These are phyloP conservation scores for Operophtera brumata DNA, from an alignment of 2,888 invertebrate species.

Conservation along the genomic window DNA sequence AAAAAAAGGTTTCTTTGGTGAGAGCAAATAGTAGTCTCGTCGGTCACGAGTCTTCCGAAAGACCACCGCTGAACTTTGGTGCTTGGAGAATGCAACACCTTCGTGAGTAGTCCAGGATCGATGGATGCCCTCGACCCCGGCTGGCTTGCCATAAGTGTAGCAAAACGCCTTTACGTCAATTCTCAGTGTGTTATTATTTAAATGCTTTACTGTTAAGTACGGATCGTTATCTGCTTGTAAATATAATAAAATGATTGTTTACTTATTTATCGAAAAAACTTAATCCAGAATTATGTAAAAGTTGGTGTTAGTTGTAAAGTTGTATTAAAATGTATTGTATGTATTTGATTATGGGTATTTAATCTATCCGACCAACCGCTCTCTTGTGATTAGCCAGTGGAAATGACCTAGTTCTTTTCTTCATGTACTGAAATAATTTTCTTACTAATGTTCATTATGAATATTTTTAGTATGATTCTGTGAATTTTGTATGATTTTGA, in stretches of 20 bases:
- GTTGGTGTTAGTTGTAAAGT: constrained; percentile 79
- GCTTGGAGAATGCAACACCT: constrained; percentile 34
- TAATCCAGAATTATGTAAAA: constrained; percentile 74
- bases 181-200: constrained; percentile 81
- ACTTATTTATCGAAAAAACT: constrained; percentile 78
- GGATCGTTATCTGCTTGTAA: constrained; percentile 78
- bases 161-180: constrained; percentile 78
- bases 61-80: constrained; percentile 71
- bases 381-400: constrained; percentile 73
- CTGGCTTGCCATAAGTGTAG: constrained; percentile 73
- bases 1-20: constrained; percentile 74
- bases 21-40: constrained; percentile 73
- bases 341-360: constrained; percentile 78
- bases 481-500: constrained; percentile 73
- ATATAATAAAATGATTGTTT: constrained; percentile 75
- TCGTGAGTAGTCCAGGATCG: constrained; percentile 23
- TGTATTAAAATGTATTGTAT: constrained; percentile 78
- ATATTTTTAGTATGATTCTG: constrained; percentile 52
- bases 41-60: constrained; percentile 72
- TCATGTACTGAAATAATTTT: constrained; percentile 54
- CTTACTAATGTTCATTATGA: constrained; percentile 53
- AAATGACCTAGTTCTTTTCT: constrained; percentile 62
- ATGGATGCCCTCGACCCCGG: constrained; percentile 52
- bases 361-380: constrained; percentile 75
- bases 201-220: constrained; percentile 77